Base-by-base conservation (phyloP, 2,797 vertebrate species). In the Calcarius lapponicus region DNA sequence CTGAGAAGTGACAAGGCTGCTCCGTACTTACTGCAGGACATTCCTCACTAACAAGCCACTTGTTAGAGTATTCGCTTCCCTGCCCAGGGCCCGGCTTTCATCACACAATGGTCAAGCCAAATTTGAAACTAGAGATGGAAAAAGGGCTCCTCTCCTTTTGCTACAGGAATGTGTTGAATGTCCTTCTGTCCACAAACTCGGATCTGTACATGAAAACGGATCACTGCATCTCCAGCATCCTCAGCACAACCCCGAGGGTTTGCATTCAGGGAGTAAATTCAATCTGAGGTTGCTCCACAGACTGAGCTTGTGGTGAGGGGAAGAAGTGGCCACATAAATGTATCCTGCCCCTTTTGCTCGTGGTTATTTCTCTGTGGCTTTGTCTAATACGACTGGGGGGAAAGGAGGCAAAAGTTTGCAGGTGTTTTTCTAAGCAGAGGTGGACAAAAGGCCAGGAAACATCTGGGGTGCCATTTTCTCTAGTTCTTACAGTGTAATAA, bases 11-110 rank as follows among this genome's bases (percentile, higher is more conserved):
- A 97, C 98, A 98, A 96, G 86, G 66, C 88, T 81, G 93, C 80
- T 97, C 89, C 80, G 1, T 96, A 94, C 95, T 97, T 97, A 95
- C 83, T 40, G 80, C 85, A 95, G 97, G 97, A 97, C 97, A 96
- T 96, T 97, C 96, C 93, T 94, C 72, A 51, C 95, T 96, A 96
- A 97, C 96, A 97, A 97, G 97, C 98, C 98, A 98, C 98, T 98
- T 98, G 98, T 98, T 98, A 97, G 97, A 96, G 94, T 85, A 87
- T 94, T 96, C 40, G 6, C 84, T 92, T 91, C 74, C 51, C 64
- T 97, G 96, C 93, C 82, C 92, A 86, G 71, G 0, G 4, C 84
- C 50, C 6, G 13, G 81, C 58, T 97, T 96, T 90, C 65, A 86
- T 87, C 86, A 86, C 56, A 85, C 65, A 80, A 65, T 15, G 42